Conservation (phyloP, 2,888 invertebrate genomes). For the Rotaria socialis region DNA sequence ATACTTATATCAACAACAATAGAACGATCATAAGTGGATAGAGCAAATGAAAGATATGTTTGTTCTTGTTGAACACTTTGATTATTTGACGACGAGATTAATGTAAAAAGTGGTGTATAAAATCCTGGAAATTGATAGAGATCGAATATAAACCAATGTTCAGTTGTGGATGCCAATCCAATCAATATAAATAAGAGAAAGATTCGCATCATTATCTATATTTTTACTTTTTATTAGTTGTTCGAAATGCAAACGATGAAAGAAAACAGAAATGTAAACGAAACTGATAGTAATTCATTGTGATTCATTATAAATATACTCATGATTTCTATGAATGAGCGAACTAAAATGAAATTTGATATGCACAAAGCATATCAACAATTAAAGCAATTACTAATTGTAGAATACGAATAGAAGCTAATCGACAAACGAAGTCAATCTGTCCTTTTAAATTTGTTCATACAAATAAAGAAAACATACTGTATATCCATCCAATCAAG, state of each 20-base stretch:
- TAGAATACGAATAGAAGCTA: neutral
- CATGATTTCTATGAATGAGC: neutral
- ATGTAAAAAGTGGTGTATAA: conserved; percentile 5
- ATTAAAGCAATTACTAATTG: neutral
- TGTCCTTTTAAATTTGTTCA: neutral
- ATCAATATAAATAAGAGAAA: neutral
- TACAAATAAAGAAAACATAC: too few species aligned
- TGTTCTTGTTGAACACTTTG: neutral
- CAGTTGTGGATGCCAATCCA: neutral
- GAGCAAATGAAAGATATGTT: neutral
- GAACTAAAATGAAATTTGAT: neutral
- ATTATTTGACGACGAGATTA: neutral
- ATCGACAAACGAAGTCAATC: neutral
- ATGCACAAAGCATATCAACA: neutral
- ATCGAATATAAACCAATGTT: conserved; percentile 34
- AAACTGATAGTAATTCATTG: neutral
- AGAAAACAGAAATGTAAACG: neutral
- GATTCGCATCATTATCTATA: neutral
- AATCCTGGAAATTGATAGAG: conserved; percentile 12
- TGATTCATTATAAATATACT: neutral
- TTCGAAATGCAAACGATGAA: neutral
- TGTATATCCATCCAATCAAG: neutral
- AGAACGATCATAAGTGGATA: neutral
- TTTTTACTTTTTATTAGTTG: neutral
- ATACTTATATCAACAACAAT: neutral